These are phyloP conservation scores for Ameiurus melas DNA, from an alignment of 2,113 vertebrate species.

Conservation along the genomic window DNA sequence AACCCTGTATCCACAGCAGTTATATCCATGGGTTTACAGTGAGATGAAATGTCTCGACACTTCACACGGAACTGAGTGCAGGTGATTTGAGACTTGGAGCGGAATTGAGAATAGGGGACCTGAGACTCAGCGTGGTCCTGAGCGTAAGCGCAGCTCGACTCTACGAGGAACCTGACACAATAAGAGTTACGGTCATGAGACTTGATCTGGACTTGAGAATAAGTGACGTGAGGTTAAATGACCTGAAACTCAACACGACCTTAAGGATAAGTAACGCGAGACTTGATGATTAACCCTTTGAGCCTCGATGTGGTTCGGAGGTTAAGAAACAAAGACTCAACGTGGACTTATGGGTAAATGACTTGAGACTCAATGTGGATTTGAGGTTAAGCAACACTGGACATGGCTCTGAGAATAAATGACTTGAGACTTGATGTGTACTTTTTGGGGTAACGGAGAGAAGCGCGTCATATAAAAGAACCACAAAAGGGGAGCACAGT, in stretches of 20 bases:
- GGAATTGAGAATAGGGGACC: neutral
- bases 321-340: neutral
- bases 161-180: neutral
- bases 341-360: neutral
- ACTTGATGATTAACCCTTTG: neutral
- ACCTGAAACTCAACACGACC: neutral
- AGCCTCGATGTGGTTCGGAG: neutral
- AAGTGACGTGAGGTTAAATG: neutral
- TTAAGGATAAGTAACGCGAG: too few relatives aligned
- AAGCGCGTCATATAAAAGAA: neutral
- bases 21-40: neutral
- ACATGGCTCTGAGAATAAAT: neutral
- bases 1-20: neutral
- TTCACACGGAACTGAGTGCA: neutral
- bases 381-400: neutral
- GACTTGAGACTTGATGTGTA: neutral
- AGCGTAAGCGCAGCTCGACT: neutral
- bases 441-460: neutral
- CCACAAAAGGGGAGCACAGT: neutral
- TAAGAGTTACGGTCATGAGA: neutral
- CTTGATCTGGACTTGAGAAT: neutral
- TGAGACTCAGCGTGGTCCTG: neutral
- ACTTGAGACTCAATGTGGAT: neutral
- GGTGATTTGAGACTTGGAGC: neutral
- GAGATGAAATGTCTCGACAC: neutral